Conservation (phyloP, 2,113 vertebrate species). For the Podiceps cristatus region DNA sequence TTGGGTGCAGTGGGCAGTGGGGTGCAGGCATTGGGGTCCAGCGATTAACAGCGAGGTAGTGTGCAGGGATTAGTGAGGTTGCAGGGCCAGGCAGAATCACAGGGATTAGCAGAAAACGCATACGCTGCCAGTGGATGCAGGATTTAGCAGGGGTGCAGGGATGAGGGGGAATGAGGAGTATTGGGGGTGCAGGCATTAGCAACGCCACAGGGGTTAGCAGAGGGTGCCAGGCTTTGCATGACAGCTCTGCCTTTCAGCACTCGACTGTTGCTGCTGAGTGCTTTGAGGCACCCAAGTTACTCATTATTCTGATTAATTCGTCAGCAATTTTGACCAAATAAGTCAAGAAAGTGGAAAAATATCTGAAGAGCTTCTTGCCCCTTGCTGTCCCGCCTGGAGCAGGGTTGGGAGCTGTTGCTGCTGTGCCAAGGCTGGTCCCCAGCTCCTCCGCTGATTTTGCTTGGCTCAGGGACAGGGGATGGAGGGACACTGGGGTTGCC, state of each 20-base stretch:
- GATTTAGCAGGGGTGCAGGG: not conserved
- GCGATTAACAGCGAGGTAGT: too few relatives aligned
- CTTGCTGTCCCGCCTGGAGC: not conserved
- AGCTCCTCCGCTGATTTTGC: not conserved
- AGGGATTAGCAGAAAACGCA: not conserved
- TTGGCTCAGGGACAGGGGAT: not conserved
- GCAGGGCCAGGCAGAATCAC: not conserved
- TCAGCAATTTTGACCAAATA: constrained; percentile 63
- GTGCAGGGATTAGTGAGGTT: not conserved
- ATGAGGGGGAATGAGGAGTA: not conserved
- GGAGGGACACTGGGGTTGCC: not conserved
- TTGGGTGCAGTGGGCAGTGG: not conserved
- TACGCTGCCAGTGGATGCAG: not conserved
- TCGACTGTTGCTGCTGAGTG: fast-evolving
- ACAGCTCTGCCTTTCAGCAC: not conserved
- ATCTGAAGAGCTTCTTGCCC: not conserved
- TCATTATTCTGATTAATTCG: constrained; percentile 25
- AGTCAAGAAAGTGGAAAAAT: constrained; percentile 42
- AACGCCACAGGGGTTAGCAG: fast-evolving
- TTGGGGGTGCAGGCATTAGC: not conserved
- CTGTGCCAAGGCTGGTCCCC: not conserved
- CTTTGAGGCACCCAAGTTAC: not conserved
- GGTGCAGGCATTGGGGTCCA: not conserved
- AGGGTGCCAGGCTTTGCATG: not conserved
- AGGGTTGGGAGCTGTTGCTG: not conserved